A percentile compares a stretch with the other conserved stretches of the same genome.
phyloP scores from a whole-genome alignment of 2,888 invertebrate genomes.

The Maniola hyperantus region DNA sequence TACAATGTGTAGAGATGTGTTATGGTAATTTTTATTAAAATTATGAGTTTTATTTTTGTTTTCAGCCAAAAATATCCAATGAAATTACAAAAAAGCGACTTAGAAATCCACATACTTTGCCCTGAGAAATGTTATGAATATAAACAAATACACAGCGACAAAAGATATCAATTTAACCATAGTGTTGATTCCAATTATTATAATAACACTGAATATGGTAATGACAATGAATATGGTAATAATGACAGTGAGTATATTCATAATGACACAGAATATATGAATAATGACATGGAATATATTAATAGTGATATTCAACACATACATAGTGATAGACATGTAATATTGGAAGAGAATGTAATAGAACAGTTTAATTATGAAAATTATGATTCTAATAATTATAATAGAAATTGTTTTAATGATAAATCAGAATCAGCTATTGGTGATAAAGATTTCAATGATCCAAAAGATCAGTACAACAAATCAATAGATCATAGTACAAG shows the following conservation, averaged over 20 bases:
- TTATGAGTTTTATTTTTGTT: conserved; percentile 26
- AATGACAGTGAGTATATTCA: conserved; percentile 44
- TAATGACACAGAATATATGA: not conserved
- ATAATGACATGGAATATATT: not conserved
- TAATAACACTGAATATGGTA: conserved; percentile 32
- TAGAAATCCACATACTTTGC: conserved; percentile 57
- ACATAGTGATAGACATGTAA: not conserved
- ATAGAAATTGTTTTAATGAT: not conserved
- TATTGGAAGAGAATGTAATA: not conserved
- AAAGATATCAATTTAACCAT: conserved; percentile 40
- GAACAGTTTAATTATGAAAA: not conserved
- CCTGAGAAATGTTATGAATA: conserved; percentile 58
- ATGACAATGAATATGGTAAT: conserved; percentile 46
- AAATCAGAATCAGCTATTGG: not conserved
- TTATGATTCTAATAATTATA: not conserved
- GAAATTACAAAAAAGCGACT: conserved; percentile 59
- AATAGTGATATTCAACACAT: not conserved
- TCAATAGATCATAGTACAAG: not conserved
- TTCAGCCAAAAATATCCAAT: conserved; percentile 70
- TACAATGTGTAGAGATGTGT: no score
- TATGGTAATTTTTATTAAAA: no score
- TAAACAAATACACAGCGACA: conserved; percentile 36
- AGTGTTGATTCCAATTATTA: conserved; percentile 43
- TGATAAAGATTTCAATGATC: not conserved
- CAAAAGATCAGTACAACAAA: not conserved